Base-by-base conservation (phyloP, 2,797 vertebrate genomes). In the Cephalopachus bancanus region DNA sequence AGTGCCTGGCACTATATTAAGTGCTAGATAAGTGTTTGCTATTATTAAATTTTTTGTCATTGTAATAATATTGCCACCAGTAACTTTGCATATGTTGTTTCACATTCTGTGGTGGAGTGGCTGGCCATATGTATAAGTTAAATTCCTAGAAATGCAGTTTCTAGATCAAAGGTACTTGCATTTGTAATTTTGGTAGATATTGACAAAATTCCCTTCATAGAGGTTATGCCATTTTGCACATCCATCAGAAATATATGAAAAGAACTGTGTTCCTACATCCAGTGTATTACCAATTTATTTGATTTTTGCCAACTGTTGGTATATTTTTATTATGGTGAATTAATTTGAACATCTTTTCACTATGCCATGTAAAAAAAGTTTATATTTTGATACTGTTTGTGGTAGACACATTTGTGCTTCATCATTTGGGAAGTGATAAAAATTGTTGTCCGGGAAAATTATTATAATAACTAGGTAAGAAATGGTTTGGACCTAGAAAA, bases 261-360 rank as follows among this genome's bases (percentile, higher is more conserved):
- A 78, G 37, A 86, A 44, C 37, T 76, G 20, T 93, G 33, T 92
- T 90, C 22, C 30, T 75, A 0, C 60, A 55, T 74, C 53, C 0
- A 33, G 2, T 75, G 28, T 67, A 20, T 59, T 67, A 74, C 16
- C n/a, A 81, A 19, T 37, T 78, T 80, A 51, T 85, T 94, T 94
- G 69, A 64, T 60, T 4, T 93, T 93, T 94, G 22, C 74, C 44
- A 64, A 0, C 33, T 53, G 1, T 51, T 76, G 51, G 51, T 81
- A 2, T 10, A 14, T 87, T 84, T 92, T 26, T 92, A 80, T 67
- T 67, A 74, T 74, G 76, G 72, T 64, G 30, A 81, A 78, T 90
- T 96, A 65, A 94, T 79, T 95, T 78, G 55, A 44, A 6, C 5
- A 57, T 95, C 53, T 91, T 93, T 96, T 93, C 51, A 95, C n/a